Evolutionary conservation across 2,113 vertebrate species (phyloP), one percentile per base, ranked within the genome.

Genomic region (Xiphias gladius): DNA sequence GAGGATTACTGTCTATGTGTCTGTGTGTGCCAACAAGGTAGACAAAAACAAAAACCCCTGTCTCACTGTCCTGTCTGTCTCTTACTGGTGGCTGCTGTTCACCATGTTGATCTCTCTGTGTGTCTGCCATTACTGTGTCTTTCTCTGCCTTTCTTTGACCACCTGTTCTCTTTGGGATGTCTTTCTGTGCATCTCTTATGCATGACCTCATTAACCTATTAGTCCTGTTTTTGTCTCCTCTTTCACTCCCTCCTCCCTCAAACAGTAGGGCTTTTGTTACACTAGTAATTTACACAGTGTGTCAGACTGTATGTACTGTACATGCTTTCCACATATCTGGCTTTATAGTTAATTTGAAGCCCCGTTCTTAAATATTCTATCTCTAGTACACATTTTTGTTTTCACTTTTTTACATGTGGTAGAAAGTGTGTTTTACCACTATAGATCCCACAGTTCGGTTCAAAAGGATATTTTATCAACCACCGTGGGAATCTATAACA

Each of bases 121-220:
- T 20, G 37, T 64, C 26, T 61, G 16, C 11, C 20, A 24, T 74
- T 67, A 58, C n/a, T 59, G 50, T 58, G 30, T 59, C 9, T 71
- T 69, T 73, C 6, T 13, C 48, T 62, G 73, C 46, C 71, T 74
- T 77, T 86, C 66, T 75, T 70, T 76, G 50, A 74, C 77, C 82
- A 90, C 84, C 85, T 91, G 82, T 70, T 87, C 76, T 79, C 50
- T 9, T 77, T 55, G 39, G 61, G 66, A 58, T 80, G 52, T 48
- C 57, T 70, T 61, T 76, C 69, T 48, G 39, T 78, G 26, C 62
- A 41, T 71, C 32, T 67, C 66, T 69, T 41, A 74, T 82, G 69
- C 76, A 62, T 59, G 37, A 81, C 78, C 82, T 92, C 89, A 86
- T 87, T 87, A 85, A 81, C 80, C 73, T 75, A 62, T 83, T 84